Conservation (phyloP, 2,113 vertebrate genomes). For the Takifugu bimaculatus region DNA sequence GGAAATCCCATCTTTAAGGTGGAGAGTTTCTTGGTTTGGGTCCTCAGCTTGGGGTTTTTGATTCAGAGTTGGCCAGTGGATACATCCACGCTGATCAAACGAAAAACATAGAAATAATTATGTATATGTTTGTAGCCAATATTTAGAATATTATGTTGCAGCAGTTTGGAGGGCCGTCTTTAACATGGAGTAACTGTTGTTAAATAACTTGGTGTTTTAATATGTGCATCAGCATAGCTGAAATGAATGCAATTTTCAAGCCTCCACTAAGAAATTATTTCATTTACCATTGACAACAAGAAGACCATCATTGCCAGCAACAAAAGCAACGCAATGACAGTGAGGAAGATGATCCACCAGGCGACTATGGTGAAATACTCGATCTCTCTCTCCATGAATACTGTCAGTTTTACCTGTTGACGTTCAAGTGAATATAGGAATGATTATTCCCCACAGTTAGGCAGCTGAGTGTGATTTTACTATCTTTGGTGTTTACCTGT, state of each 20-base stretch:
- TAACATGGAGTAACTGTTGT: background rate
- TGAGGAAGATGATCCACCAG: slow-evolving; percentile 70
- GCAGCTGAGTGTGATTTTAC: no score
- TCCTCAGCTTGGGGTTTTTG: slow-evolving; percentile 8
- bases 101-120: slow-evolving; percentile 2
- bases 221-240: no score
- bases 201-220: no score
- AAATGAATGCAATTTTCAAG: no score
- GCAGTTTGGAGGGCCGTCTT: background rate
- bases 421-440: no score
- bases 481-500: slow-evolving; percentile 66
- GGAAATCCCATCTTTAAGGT: slow-evolving; percentile 5
- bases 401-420: slow-evolving; percentile 66
- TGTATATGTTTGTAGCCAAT: background rate
- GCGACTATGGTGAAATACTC: slow-evolving; percentile 47
- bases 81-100: slow-evolving; percentile 41
- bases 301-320: slow-evolving; percentile 38
- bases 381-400: slow-evolving; percentile 75
- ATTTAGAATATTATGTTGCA: background rate
- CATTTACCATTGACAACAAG: slow-evolving; percentile 59
- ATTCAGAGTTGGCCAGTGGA: background rate
- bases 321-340: slow-evolving; percentile 50
- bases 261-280: background rate
- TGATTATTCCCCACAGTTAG: no score
- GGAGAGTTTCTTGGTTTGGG: slow-evolving; percentile 3